phyloP scores from a whole-genome alignment of 2,113 vertebrate species.

The Gila orcuttii region DNA sequence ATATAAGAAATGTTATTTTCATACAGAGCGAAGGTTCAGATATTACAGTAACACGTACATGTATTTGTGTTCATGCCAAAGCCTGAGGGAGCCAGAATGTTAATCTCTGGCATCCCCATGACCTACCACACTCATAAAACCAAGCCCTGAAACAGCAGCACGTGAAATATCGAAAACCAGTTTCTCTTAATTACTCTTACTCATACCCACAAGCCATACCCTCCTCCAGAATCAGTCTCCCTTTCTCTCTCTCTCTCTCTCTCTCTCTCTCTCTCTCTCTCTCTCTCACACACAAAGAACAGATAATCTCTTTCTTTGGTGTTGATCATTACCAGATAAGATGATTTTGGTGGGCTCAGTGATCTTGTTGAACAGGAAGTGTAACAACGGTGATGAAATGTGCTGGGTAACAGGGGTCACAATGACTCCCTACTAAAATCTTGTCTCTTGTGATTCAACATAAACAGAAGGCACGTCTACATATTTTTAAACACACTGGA shows the following conservation, averaged over 20 bases:
- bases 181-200: slow-evolving; percentile 14
- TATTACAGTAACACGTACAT: slow-evolving; percentile 50
- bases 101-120: slow-evolving; percentile 23
- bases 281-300: not conserved
- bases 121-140: not conserved
- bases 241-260: slow-evolving; percentile 7
- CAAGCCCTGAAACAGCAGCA: not conserved
- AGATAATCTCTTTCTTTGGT: not conserved
- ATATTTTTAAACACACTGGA: not conserved
- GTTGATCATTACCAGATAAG: slow-evolving; percentile 18
- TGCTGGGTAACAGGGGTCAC: not conserved
- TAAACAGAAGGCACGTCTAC: not conserved
- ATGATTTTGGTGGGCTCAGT: slow-evolving; percentile 23
- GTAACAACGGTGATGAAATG: slow-evolving; percentile 53
- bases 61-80: slow-evolving; percentile 36
- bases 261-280: not conserved
- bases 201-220: slow-evolving; percentile 27
- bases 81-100: slow-evolving; percentile 44
- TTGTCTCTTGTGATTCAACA: not conserved
- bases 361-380: slow-evolving; percentile 53
- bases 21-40: slow-evolving; percentile 55
- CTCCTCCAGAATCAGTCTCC: not conserved
- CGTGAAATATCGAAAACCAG: not conserved
- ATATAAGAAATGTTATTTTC: slow-evolving; percentile 60
- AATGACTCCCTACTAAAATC: not conserved